Conservation (phyloP, 2,888 invertebrate genomes). For the Cantharis flavilabris region DNA sequence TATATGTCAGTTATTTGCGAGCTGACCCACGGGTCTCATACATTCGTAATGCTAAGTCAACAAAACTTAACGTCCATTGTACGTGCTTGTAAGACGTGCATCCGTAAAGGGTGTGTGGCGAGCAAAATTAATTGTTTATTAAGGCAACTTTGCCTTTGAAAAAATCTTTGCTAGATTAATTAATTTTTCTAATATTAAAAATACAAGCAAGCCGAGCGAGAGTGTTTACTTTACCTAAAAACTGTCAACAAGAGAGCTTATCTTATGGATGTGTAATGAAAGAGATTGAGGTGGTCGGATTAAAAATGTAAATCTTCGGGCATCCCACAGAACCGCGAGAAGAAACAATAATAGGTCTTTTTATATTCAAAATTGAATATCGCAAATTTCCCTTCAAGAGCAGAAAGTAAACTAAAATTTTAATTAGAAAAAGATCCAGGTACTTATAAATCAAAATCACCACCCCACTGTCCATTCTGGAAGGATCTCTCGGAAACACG, state of each 20-base stretch:
- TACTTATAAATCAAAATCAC: slow-evolving; percentile 50
- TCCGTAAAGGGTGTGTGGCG: background rate
- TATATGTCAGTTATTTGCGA: slow-evolving; percentile 53
- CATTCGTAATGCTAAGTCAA: slow-evolving; percentile 56
- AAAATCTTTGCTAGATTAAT: slow-evolving; percentile 14
- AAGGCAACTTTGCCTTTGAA: slow-evolving; percentile 14
- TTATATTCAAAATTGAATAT: slow-evolving; percentile 13
- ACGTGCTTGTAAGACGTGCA: slow-evolving; percentile 21
- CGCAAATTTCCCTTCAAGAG: slow-evolving; percentile 14
- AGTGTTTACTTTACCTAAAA: slow-evolving; percentile 18
- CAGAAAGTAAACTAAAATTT: slow-evolving; percentile 47
- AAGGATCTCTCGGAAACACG: slow-evolving; percentile 48
- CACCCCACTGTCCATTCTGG: slow-evolving; percentile 47
- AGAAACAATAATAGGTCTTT: slow-evolving; percentile 22
- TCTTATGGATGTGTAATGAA: slow-evolving; percentile 6
- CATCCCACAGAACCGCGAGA: slow-evolving; percentile 9
- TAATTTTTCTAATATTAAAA: slow-evolving; percentile 8
- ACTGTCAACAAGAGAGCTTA: slow-evolving; percentile 14
- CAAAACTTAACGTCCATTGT: slow-evolving; percentile 37
- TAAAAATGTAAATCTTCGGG: slow-evolving; percentile 24
- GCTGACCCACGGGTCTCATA: slow-evolving; percentile 52
- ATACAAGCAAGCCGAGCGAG: background rate
- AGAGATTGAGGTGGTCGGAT: slow-evolving; percentile 14
- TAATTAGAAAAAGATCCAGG: slow-evolving; percentile 53
- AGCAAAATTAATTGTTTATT: slow-evolving; percentile 24